Evolutionary conservation across 2,888 invertebrate genomes (phyloP).

Genomic region (Ectemnius continuus): DNA sequence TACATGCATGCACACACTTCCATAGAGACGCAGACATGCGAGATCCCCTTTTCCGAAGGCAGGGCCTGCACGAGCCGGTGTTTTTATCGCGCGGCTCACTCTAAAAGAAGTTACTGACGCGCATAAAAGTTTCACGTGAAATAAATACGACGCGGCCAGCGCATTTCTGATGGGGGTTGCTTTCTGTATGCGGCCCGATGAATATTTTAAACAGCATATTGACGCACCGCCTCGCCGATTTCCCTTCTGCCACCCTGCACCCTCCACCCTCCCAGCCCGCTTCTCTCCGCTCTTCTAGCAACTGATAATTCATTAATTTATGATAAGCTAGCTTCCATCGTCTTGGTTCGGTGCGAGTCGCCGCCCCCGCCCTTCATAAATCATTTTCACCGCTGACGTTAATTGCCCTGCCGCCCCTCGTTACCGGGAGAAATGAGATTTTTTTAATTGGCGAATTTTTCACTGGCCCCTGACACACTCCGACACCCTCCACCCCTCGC

Average conservation of each 20-base stretch:
- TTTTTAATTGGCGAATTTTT: conserved; percentile 77
- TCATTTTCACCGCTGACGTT: conserved; percentile 76
- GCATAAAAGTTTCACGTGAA: conserved; percentile 41
- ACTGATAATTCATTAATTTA: conserved; percentile 76
- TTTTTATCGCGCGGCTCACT: conserved; percentile 19
- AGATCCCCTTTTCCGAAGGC: conserved; percentile 3
- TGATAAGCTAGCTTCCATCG: conserved; percentile 70
- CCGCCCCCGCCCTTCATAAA: conserved; percentile 67
- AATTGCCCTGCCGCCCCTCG: conserved; percentile 75
- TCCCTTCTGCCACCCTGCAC: conserved; percentile 50
- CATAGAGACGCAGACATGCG: neutral
- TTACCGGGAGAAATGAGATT: conserved; percentile 76
- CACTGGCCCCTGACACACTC: conserved; percentile 64
- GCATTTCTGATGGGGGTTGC: conserved; percentile 21
- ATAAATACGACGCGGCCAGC: conserved; percentile 41
- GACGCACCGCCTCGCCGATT: conserved; percentile 51
- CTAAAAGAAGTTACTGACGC: conserved; percentile 19
- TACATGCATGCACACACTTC: too few relatives aligned
- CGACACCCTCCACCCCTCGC: conserved; percentile 49
- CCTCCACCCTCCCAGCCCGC: too few relatives aligned
- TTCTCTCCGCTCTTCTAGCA: conserved; percentile 5
- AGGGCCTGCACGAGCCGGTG: neutral
- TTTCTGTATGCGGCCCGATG: conserved; percentile 40
- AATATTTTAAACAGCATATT: conserved; percentile 68
- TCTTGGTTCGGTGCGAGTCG: conserved; percentile 19